Base-by-base conservation (phyloP, 2,888 invertebrate species). In the Euzophera pinguis region DNA sequence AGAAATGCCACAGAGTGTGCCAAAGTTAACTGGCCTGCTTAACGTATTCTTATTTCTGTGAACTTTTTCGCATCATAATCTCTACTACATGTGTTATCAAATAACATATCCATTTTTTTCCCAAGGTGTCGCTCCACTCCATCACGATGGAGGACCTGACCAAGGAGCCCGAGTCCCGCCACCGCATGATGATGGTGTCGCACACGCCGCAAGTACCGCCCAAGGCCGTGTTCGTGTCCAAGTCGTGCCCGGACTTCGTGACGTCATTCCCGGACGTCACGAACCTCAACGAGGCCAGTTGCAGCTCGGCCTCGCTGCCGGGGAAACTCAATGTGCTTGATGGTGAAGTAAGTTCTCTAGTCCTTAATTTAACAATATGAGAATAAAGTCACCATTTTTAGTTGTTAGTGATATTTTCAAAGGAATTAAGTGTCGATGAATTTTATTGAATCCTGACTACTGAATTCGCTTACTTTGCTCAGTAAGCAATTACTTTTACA, bases 101-200 rank as follows among this genome's bases (percentile, higher is more conserved):
- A 22, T 12, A 17, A 35, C 3, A 9, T 9, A 34, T 27, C 1
- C 1, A 22, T 10, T 12, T 42, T 6, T 47, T 16, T 16, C 7
- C 1, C 0, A 64, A 94, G 92, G 94, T 97, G 10, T 94, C 96
- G 0, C 86, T 98, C 6, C 93, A 96, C 61, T 96, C 98, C 0
- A 92, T 98, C 16, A 91, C 95, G 3, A 96, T 98, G 95, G 98
- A 98, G 78, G 98, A 98, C 84, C 91, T 98, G 3, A 92, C 96
- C 6, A 94, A 95, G 69, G 93, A 94, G 1, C 91, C 93, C 14
- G 94, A 94, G 41, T 95, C 96, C 0, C 94, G 94, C 64, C 95
- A 97, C 81, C 93, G 97, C 34, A 93, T 94, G 74, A 94, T 98
- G 92, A 95, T 98, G 78, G 93, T 95, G 57, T 97, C 96, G 0